Evolutionary conservation across 2,888 invertebrate species (phyloP).

Genomic region (Dioctria linearis): DNA sequence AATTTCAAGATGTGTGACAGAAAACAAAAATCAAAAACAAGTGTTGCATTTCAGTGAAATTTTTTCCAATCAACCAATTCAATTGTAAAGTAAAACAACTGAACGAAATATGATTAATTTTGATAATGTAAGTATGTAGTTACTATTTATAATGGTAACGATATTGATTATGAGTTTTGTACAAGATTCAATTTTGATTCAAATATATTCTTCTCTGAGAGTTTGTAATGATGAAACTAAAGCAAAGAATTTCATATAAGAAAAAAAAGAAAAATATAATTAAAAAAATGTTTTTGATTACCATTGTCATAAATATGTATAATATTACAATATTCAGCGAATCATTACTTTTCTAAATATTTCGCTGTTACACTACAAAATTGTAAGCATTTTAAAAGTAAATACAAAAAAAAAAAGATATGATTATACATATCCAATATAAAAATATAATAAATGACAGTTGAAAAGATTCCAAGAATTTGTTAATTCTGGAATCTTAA

Average conservation of each 20-base stretch:
- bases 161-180: not conserved
- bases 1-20: not conserved
- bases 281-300: constrained; percentile 52
- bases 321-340: not conserved
- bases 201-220: constrained; percentile 12
- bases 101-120: constrained; percentile 9
- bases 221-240: not conserved
- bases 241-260: no score
- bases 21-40: constrained; percentile 25
- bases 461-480: not conserved
- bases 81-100: constrained; percentile 53
- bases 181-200: constrained; percentile 14
- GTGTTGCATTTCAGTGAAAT: constrained; percentile 34
- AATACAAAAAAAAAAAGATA: not conserved
- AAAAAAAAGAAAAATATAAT: not conserved
- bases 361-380: constrained; percentile 10
- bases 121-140: not conserved
- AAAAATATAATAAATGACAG: not conserved
- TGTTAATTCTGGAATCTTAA: constrained; percentile 23
- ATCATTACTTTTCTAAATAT: not conserved
- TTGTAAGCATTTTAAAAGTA: constrained; percentile 25
- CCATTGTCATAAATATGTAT: constrained; percentile 55
- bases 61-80: constrained; percentile 29
- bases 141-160: no score
- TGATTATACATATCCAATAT: not conserved